Evolutionary conservation across 2,888 invertebrate genomes (phyloP).

Genomic region (Parnassius orleans): DNA sequence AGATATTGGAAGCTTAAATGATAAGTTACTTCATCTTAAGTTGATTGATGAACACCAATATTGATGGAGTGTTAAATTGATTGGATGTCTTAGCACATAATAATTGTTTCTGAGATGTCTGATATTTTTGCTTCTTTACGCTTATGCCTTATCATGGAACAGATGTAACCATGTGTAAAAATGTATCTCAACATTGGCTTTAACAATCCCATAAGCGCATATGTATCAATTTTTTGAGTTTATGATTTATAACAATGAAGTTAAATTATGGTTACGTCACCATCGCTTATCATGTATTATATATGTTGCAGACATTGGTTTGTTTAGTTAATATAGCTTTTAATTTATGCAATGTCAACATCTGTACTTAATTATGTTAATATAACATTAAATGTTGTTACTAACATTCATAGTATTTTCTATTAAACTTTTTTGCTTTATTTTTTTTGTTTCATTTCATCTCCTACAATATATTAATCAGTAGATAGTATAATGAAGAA

Average conservation of each 20-base stretch:
- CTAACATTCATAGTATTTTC: constrained; percentile 43
- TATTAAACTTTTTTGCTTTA: constrained; percentile 48
- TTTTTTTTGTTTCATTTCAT: constrained; percentile 47
- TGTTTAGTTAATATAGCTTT: constrained; percentile 5
- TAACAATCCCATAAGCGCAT: no score
- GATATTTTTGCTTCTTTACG: neutral
- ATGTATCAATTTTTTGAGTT: neutral
- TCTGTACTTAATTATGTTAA: constrained; percentile 15
- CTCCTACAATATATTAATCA: no score
- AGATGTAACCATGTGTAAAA: neutral
- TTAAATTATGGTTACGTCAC: constrained; percentile 5
- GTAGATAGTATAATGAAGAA: no score
- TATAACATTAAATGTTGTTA: constrained; percentile 37
- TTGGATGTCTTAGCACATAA: constrained; percentile 75
- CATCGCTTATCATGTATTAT: constrained; percentile 10
- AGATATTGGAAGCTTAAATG: constrained; percentile 17
- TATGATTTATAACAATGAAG: neutral
- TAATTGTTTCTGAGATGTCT: constrained; percentile 9
- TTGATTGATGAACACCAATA: constrained; percentile 29
- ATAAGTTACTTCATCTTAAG: constrained; percentile 25
- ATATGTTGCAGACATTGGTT: constrained; percentile 9
- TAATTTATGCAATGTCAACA: neutral
- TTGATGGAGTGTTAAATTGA: constrained; percentile 74
- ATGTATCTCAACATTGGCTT: neutral
- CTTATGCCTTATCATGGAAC: neutral